Evolutionary conservation across 2,888 invertebrate species (phyloP).

Genomic region (Xestobium rufovillosum): DNA sequence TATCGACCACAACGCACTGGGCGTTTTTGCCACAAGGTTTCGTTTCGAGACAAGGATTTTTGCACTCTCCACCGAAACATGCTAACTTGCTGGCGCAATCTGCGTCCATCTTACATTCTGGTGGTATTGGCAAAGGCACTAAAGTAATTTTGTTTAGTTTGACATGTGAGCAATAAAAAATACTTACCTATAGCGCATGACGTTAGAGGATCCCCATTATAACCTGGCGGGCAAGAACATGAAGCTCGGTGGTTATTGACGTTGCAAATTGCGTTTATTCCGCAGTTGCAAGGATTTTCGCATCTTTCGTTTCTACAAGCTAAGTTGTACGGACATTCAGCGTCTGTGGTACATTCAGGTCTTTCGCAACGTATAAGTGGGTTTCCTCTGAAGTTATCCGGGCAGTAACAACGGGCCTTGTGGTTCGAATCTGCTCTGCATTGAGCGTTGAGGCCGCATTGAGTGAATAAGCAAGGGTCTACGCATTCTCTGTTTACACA

Average conservation of each 20-base stretch:
- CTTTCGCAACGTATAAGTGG: conserved; percentile 69
- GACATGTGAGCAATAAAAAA: conserved; percentile 4
- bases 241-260: conserved; percentile 68
- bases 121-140: conserved; percentile 46
- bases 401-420: conserved; percentile 75
- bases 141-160: conserved; percentile 28
- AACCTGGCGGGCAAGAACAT: conserved; percentile 78
- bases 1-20: conserved; percentile 76
- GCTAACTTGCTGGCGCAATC: conserved; percentile 81
- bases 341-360: conserved; percentile 68
- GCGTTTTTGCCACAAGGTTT: conserved; percentile 76
- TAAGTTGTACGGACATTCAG: conserved; percentile 70
- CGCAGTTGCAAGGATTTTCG: conserved; percentile 78
- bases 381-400: conserved; percentile 72
- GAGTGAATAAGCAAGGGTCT: conserved; percentile 70
- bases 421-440: conserved; percentile 72
- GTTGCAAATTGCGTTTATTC: conserved; percentile 66
- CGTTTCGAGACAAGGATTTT: conserved; percentile 70
- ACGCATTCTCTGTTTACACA: conserved; percentile 76
- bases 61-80: conserved; percentile 72
- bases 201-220: conserved; percentile 66
- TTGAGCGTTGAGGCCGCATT: conserved; percentile 72
- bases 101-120: conserved; percentile 69
- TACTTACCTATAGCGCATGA: conserved; percentile 55
- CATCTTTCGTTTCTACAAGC: conserved; percentile 74